A percentile compares a stretch with the other conserved stretches of the same genome.
Evolutionary conservation across 2,113 vertebrate species (phyloP).

Genomic region (Lucifuga dentata): DNA sequence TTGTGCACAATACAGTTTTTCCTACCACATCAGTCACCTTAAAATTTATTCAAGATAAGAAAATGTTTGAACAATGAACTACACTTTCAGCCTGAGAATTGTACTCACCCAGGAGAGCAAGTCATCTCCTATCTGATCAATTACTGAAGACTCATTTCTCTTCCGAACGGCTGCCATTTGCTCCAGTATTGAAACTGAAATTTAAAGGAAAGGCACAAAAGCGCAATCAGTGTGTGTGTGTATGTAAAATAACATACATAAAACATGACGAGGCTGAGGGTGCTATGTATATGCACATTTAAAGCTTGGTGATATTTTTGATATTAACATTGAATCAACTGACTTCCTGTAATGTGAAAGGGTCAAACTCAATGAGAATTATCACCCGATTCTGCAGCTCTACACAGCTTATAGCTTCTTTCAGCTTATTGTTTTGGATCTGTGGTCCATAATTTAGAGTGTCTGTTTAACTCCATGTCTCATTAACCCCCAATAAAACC

Average conservation of each 20-base stretch:
- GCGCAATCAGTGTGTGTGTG: slow-evolving; percentile 5
- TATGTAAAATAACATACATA: slow-evolving; percentile 1
- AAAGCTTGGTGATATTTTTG: too few relatives aligned
- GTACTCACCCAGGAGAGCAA: slow-evolving; percentile 94
- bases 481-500: too few relatives aligned
- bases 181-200: slow-evolving; percentile 90
- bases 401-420: too few relatives aligned
- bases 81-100: slow-evolving; percentile 57
- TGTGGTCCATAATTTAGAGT: too few relatives aligned
- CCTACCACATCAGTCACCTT: slow-evolving; percentile 53
- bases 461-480: too few relatives aligned
- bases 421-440: too few relatives aligned
- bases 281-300: too few relatives aligned
- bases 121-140: slow-evolving; percentile 95
- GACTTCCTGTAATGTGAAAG: too few relatives aligned
- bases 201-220: slow-evolving; percentile 30
- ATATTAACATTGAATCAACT: too few relatives aligned
- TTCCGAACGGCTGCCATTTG: slow-evolving; percentile 94
- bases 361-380: too few relatives aligned
- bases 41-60: slow-evolving; percentile 54
- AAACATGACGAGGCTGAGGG: background rate
- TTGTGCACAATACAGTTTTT: slow-evolving; percentile 32
- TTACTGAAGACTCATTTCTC: slow-evolving; percentile 93
- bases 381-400: too few relatives aligned
- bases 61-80: slow-evolving; percentile 54